Evolutionary conservation across 2,113 vertebrate species (phyloP).

Genomic region (Cyphomyrus discorhynchus): DNA sequence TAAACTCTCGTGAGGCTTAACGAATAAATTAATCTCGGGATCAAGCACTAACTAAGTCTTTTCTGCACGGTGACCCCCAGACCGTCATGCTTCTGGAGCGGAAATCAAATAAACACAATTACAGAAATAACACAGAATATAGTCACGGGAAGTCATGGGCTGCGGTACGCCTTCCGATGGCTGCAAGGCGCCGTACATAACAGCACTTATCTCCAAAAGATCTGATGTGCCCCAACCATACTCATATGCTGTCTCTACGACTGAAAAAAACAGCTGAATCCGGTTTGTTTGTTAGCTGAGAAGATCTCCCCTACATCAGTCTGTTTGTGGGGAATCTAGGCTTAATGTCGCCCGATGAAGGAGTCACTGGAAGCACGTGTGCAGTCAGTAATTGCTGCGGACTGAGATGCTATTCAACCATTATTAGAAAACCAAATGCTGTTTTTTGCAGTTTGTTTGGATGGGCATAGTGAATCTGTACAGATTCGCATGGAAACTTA

Average conservation of each 20-base stretch:
- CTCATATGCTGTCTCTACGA: neutral
- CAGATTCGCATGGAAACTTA: slow-evolving; percentile 38
- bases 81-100: slow-evolving; percentile 48
- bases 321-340: slow-evolving; percentile 15
- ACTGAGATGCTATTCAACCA: slow-evolving; percentile 60
- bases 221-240: neutral
- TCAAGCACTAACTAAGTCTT: slow-evolving; percentile 46
- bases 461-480: slow-evolving; percentile 54
- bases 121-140: slow-evolving; percentile 45
- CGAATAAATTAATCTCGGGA: slow-evolving; percentile 56
- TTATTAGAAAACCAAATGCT: slow-evolving; percentile 65
- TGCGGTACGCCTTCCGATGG: slow-evolving; percentile 54
- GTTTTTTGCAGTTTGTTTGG: slow-evolving; percentile 63
- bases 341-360: slow-evolving; percentile 27
- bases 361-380: slow-evolving; percentile 27
- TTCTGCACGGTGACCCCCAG: slow-evolving; percentile 46
- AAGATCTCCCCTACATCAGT: slow-evolving; percentile 18
- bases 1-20: slow-evolving; percentile 47
- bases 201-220: slow-evolving; percentile 39
- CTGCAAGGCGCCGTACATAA: slow-evolving; percentile 50
- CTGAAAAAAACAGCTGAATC: slow-evolving; percentile 19
- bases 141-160: slow-evolving; percentile 13
- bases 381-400: slow-evolving; percentile 57
- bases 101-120: slow-evolving; percentile 55
- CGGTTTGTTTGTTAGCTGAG: slow-evolving; percentile 17